Conservation (phyloP, 2,797 vertebrate genomes). For the Gallinago solitaria region DNA sequence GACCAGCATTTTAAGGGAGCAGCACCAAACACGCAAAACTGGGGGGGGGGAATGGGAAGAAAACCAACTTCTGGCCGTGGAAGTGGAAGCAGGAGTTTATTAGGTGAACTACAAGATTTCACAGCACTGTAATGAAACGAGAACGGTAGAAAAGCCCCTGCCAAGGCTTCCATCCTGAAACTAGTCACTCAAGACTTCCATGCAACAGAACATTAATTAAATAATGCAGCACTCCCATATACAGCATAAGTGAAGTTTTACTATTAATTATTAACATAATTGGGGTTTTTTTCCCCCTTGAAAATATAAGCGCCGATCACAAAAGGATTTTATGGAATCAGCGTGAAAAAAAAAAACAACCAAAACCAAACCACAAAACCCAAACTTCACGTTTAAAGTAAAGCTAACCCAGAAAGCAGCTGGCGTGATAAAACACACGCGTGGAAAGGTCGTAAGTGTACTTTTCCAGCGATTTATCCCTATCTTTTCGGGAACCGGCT, state of each 20-base stretch:
- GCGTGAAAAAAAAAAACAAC: background rate
- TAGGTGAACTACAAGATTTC: background rate
- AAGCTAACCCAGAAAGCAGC: background rate
- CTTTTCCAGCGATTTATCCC: background rate
- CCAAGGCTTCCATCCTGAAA: background rate
- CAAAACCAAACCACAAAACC: background rate
- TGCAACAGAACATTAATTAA: background rate
- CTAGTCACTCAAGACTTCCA: background rate
- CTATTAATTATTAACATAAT: background rate
- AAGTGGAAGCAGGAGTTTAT: background rate
- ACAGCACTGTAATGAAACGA: background rate
- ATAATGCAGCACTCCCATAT: fast-evolving
- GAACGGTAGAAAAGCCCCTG: fast-evolving
- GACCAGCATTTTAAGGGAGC: background rate
- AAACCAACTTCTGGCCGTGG: background rate
- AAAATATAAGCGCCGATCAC: fast-evolving
- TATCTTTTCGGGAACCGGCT: background rate
- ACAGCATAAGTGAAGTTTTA: fast-evolving
- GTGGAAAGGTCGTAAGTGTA: fast-evolving
- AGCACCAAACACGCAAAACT: background rate
- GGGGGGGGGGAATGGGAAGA: background rate
- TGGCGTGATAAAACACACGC: background rate
- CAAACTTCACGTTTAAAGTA: fast-evolving
- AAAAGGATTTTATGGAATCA: background rate
- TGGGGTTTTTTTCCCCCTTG: background rate